Base-by-base conservation (phyloP, 2,797 vertebrate genomes). In the Brotula barbata region DNA sequence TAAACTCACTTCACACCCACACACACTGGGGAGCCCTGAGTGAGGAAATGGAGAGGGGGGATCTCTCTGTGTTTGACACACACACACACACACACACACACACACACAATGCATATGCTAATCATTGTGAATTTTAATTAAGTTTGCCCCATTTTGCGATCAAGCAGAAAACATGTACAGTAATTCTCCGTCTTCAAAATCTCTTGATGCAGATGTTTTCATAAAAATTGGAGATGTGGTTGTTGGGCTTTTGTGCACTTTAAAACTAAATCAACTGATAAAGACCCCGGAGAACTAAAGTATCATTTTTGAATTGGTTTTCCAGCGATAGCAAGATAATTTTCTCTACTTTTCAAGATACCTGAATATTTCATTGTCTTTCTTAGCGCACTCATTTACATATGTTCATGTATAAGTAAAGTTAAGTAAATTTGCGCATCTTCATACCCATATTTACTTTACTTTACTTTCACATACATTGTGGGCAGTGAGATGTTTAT, bases 1-100 rank as follows among this genome's bases (percentile, higher is more conserved):
- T 78, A 84, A 87, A 86, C 60, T 86, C 79, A 80, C 83, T 88
- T 86, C 76, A 87, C 83, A 84, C 68, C 6, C 31, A 33, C 59
- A 61, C 73, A 83, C 74, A 82, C 62, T 48, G 40, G 77, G 80
- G 80, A 82, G 65, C 57, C 73, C 51, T n/a, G 14, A 64, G 69
- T 71, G 71, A 70, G 77, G 71, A 81, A 84, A 61, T 14, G 17
- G 66, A 43, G 52, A 6, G 16, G 23, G 56, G 47, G 40, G 3
- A 2, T 15, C 19, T 16, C 41, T 48, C 63, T 62, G 58, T 60
- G 43, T 64, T 56, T 62, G 43, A 62, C 58, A 58, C 54, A 59
- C 45, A 67, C 44, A 57, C 49, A 69, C 62, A 62, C 64, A 58
- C 55, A 64, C 37, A 41, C 57, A 64, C 47, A 53, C 59, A 62